A percentile compares a stretch with the other conserved stretches of the same genome.
Evolutionary conservation across 2,797 vertebrate species (phyloP).

Genomic region (Steatocranus sp.): DNA sequence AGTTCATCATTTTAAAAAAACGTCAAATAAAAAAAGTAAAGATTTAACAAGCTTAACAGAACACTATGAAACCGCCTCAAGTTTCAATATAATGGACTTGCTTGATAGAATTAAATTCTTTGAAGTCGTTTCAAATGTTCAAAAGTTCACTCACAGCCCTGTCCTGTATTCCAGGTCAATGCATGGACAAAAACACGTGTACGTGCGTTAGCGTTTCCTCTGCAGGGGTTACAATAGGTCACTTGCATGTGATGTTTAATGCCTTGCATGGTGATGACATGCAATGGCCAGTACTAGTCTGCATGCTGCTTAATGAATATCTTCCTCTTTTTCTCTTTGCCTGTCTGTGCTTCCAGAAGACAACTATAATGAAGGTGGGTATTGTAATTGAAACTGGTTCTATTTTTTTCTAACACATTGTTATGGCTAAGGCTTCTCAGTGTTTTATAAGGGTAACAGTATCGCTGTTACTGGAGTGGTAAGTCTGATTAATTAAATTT

Average conservation of each 20-base stretch:
- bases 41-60: background rate
- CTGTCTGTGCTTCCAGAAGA: constrained; percentile 97
- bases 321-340: constrained; percentile 97
- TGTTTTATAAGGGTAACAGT: background rate
- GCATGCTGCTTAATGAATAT: constrained; percentile 99
- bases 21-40: background rate
- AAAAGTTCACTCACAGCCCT: constrained; percentile 9
- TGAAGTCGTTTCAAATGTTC: constrained; percentile 30
- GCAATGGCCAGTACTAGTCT: constrained; percentile 93
- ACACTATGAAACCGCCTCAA: background rate
- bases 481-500: constrained; percentile 17
- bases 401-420: constrained; percentile 49
- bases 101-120: constrained; percentile 7
- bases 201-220: constrained; percentile 38
- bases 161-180: constrained; percentile 35
- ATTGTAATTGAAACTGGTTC: constrained; percentile 58
- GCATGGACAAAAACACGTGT: background rate
- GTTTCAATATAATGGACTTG: background rate
- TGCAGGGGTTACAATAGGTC: constrained; percentile 77
- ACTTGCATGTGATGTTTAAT: constrained; percentile 95
- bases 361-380: constrained; percentile 96
- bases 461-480: constrained; percentile 26
- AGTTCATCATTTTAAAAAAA: background rate
- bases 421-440: background rate
- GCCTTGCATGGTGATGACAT: constrained; percentile 97